A percentile compares a stretch with the other conserved stretches of the same genome.
Evolutionary conservation across 1,140 invertebrate species (phyloP).

Genomic region (Ips nitidus): DNA sequence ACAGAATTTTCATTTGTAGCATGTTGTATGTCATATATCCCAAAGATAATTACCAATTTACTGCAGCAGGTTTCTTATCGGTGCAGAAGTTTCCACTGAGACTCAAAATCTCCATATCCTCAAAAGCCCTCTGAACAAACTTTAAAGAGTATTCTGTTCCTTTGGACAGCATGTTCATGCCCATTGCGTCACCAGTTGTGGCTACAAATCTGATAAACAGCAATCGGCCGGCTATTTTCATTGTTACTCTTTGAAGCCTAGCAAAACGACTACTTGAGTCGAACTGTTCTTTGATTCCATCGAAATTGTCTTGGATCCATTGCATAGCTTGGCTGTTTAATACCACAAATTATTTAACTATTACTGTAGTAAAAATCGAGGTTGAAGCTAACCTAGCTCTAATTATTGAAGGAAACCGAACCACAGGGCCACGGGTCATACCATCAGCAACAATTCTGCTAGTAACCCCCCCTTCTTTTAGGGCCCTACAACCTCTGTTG

Average conservation of each 20-base stretch:
- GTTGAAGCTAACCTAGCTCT: conserved; percentile 60
- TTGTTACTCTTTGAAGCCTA: conserved; percentile 76
- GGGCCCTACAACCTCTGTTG: conserved; percentile 92
- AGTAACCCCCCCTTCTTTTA: conserved; percentile 75
- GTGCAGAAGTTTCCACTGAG: conserved; percentile 97
- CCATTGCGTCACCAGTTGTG: conserved; percentile 98
- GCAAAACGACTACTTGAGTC: conserved; percentile 89
- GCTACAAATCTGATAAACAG: conserved; percentile 94
- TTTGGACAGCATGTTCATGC: conserved; percentile 99
- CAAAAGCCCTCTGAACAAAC: conserved; percentile 71
- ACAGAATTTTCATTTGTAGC: too few relatives aligned
- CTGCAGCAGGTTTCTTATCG: conserved; percentile 96
- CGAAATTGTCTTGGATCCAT: conserved; percentile 89
- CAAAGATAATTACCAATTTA: conserved; percentile 78
- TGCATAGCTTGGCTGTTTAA: conserved; percentile 68
- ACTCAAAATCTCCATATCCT: conserved; percentile 91
- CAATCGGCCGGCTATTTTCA: conserved; percentile 81
- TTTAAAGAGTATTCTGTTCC: conserved; percentile 85
- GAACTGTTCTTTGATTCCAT: conserved; percentile 81
- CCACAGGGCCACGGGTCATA: conserved; percentile 96
- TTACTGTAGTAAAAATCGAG: background rate
- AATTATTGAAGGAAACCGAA: conserved; percentile 79
- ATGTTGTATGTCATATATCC: background rate
- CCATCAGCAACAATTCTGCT: conserved; percentile 86
- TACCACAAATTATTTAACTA: background rate